These are phyloP conservation scores for Drosophila ogumai DNA, from an alignment of 1,140 invertebrate species.

Conservation along the genomic window DNA sequence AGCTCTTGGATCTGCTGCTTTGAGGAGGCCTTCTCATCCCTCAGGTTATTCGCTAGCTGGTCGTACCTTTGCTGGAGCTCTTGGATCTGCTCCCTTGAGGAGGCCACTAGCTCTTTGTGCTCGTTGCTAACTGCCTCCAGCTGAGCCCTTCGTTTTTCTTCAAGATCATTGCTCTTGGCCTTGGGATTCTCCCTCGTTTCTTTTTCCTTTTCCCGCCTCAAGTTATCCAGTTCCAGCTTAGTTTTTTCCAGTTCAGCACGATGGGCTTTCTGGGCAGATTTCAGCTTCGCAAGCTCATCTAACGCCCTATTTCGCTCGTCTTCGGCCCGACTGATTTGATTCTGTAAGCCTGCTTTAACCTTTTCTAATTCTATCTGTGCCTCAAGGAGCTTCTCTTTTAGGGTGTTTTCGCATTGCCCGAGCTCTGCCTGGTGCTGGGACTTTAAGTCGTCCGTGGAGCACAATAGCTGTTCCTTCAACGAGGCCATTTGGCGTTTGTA, in stretches of 20 bases:
- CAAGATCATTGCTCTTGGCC: background rate
- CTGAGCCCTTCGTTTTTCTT: background rate
- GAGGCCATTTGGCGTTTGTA: constrained; percentile 13
- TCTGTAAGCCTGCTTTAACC: background rate
- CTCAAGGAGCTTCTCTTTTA: background rate
- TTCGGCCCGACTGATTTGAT: background rate
- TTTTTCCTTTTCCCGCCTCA: background rate
- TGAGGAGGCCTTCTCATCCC: constrained; percentile 35
- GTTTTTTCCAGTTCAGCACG: too few relatives aligned
- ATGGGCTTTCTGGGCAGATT: background rate
- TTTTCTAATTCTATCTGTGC: background rate
- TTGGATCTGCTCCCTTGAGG: constrained; percentile 1
- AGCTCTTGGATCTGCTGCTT: constrained; percentile 22
- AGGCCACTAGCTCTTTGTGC: constrained; percentile 2
- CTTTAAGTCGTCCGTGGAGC: too few relatives aligned
- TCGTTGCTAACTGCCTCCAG: background rate
- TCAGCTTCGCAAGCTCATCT: background rate
- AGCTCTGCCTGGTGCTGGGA: constrained; percentile 5
- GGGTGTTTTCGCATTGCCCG: background rate
- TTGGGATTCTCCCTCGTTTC: background rate
- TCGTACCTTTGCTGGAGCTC: constrained; percentile 25
- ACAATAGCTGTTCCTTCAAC: too few relatives aligned
- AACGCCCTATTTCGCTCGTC: background rate
- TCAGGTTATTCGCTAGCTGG: constrained; percentile 26
- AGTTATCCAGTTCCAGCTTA: constrained; percentile 11